Conservation (phyloP, 2,888 invertebrate genomes). For the Antitype chi region DNA sequence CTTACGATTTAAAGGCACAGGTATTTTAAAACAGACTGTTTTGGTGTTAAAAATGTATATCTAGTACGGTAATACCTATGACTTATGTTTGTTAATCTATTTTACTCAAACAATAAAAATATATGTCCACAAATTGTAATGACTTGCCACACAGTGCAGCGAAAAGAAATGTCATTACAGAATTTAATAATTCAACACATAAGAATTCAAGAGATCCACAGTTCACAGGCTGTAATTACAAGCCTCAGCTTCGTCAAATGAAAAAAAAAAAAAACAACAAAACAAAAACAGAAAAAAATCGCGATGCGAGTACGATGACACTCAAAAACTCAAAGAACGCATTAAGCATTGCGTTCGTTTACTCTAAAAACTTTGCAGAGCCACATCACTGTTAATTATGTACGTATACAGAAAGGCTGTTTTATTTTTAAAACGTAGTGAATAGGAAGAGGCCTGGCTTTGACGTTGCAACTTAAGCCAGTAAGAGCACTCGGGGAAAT, state of each 20-base stretch:
- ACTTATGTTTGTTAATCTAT: neutral
- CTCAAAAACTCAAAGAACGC: conserved; percentile 79
- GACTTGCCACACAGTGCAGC: conserved; percentile 28
- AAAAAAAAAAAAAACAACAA: conserved; percentile 22
- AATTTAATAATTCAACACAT: neutral
- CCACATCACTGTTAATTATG: conserved; percentile 86
- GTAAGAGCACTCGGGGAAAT: conserved; percentile 77
- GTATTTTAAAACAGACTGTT: conserved; percentile 2
- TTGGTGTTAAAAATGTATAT: neutral
- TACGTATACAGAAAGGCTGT: conserved; percentile 73
- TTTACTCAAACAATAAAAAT: neutral
- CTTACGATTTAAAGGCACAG: conserved; percentile 33
- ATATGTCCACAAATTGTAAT: conserved; percentile 15
- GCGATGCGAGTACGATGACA: conserved; percentile 53
- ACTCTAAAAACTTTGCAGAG: conserved; percentile 77
- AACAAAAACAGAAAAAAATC: conserved; percentile 21
- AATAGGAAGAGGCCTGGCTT: conserved; percentile 87
- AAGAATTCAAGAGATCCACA: conserved; percentile 30
- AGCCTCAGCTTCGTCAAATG: conserved; percentile 35
- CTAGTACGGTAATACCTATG: neutral
- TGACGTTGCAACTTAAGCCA: conserved; percentile 82
- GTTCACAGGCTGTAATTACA: conserved; percentile 36
- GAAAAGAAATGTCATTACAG: neutral
- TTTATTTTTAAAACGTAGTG: conserved; percentile 82
- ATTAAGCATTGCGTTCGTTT: conserved; percentile 77